Conservation (phyloP, 2,113 vertebrate genomes). For the Trachemys scripta region DNA sequence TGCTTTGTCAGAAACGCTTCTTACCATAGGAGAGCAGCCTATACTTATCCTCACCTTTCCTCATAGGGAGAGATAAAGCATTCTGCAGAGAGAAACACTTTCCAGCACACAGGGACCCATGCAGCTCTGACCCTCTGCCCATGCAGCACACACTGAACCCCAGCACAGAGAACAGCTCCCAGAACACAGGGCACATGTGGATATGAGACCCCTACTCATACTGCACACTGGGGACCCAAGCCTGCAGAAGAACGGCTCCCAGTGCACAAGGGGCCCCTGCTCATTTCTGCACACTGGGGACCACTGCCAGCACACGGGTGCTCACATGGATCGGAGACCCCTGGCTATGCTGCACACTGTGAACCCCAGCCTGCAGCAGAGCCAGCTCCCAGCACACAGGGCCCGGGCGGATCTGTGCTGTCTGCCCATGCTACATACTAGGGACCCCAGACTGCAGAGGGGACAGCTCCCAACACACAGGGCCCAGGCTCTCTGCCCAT, state of each 20-base stretch:
- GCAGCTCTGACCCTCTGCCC: no score
- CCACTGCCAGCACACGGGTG: background rate
- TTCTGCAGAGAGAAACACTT: background rate
- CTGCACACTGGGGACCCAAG: no score
- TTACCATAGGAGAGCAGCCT: background rate
- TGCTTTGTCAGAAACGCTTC: accelerated
- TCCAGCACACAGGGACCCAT: background rate
- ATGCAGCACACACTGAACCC: no score
- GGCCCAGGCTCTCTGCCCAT: accelerated
- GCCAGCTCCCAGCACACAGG: accelerated
- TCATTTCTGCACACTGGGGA: background rate
- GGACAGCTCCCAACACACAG: accelerated
- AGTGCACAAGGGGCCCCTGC: no score
- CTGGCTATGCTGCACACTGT: accelerated
- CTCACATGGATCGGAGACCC: accelerated
- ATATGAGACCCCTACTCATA: no score
- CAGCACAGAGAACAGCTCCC: background rate
- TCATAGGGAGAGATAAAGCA: background rate
- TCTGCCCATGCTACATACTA: background rate
- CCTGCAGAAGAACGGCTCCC: no score
- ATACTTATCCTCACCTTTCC: accelerated
- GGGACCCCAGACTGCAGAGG: accelerated
- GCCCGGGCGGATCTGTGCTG: accelerated
- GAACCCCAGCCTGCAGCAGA: accelerated
- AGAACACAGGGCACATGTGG: no score